A percentile compares a stretch with the other conserved stretches of the same genome.
These are phyloP conservation scores for Aspidoscelis tigris DNA, from an alignment of 2,113 vertebrate genomes.

Conservation along the genomic window DNA sequence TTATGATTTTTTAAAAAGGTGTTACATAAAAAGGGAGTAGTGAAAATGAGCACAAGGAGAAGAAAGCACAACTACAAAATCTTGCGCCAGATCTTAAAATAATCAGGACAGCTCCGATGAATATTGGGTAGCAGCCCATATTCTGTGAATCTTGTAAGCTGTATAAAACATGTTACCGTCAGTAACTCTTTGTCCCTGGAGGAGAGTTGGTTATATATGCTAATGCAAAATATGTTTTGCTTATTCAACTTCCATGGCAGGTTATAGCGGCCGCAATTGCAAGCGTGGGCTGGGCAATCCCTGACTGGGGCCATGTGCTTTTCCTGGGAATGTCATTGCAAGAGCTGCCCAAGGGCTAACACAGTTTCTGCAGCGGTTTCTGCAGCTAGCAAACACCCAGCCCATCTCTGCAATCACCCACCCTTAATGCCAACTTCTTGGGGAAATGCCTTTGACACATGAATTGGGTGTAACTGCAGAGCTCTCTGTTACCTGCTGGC, in stretches of 20 bases:
- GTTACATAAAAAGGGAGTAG: background rate
- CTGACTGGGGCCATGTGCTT: too few relatives aligned
- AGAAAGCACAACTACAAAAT: background rate
- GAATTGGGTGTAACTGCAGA: background rate
- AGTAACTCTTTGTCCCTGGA: background rate
- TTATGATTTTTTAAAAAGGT: background rate
- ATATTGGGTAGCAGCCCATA: background rate
- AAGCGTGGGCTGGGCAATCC: too few relatives aligned
- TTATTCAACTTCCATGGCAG: background rate
- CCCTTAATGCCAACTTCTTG: too few relatives aligned
- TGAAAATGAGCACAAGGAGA: background rate
- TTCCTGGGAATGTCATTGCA: too few relatives aligned
- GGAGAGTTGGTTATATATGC: background rate
- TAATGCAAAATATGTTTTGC: background rate
- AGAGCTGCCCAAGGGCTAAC: background rate
- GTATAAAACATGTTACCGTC: slow-evolving; percentile 1
- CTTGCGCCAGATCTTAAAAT: background rate
- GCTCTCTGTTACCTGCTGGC: background rate
- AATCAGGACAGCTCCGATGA: background rate
- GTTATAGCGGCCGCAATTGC: too few relatives aligned
- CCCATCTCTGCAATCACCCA: too few relatives aligned
- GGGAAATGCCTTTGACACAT: too few relatives aligned
- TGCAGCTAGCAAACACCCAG: too few relatives aligned
- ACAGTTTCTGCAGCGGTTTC: background rate
- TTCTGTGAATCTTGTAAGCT: background rate